Percentiles rank a stretch among this genome's conserved stretches.
These are phyloP conservation scores for Diorhabda sublineata DNA, from an alignment of 1,140 invertebrate species.

Conservation along the genomic window DNA sequence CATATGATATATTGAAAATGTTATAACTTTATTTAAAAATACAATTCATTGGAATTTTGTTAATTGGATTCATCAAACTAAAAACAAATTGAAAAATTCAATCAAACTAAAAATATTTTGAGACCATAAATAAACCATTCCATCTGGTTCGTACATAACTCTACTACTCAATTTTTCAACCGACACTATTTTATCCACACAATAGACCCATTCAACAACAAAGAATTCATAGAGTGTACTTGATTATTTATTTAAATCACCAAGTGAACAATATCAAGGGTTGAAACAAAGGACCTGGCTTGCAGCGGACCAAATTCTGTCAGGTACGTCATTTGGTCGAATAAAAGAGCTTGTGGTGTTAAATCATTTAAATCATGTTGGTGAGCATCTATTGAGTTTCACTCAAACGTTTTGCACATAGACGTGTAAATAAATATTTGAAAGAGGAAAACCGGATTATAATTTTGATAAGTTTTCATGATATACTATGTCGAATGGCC, in stretches of 20 bases:
- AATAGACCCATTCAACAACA: not conserved
- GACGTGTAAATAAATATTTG: not conserved
- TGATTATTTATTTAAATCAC: not conserved
- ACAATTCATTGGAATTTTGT: no score
- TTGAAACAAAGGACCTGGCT: not conserved
- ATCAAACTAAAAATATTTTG: no score
- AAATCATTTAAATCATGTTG: constrained; percentile 3
- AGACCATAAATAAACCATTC: no score
- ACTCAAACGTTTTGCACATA: not conserved
- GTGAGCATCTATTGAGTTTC: not conserved
- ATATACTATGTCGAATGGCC: no score
- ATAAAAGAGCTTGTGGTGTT: not conserved
- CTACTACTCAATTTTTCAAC: not conserved
- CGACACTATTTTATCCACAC: not conserved
- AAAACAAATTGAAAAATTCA: no score
- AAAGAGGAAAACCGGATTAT: no score
- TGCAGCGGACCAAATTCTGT: not conserved
- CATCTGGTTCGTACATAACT: no score
- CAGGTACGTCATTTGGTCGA: not conserved
- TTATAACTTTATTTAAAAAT: no score
- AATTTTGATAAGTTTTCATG: no score
- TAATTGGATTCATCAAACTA: no score
- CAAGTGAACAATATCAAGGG: not conserved
- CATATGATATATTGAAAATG: no score
- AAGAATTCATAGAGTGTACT: not conserved